Evolutionary conservation across 2,797 vertebrate species (phyloP).

Genomic region (Hylomyscus alleni): DNA sequence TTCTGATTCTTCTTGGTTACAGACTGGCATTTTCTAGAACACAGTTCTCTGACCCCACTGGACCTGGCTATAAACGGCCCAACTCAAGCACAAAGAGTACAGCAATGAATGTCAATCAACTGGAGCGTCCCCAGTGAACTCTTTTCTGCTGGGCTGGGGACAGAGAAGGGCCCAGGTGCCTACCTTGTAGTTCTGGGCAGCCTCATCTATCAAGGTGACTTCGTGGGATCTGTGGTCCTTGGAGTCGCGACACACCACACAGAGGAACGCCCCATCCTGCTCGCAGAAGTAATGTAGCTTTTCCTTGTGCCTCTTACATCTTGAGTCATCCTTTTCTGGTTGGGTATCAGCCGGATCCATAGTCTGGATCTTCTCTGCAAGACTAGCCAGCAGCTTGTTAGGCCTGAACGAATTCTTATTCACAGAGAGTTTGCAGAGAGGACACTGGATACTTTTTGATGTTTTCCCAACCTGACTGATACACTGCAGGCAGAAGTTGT

Average conservation of each 20-base stretch:
- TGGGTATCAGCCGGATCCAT: neutral
- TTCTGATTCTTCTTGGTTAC: neutral
- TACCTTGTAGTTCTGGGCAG: conserved; percentile 49
- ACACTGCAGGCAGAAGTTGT: conserved; percentile 48
- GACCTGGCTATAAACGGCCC: neutral
- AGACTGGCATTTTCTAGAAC: neutral
- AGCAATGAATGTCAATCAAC: neutral
- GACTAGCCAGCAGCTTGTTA: neutral
- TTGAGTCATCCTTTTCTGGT: neutral
- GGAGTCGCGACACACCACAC: neutral
- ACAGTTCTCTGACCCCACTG: neutral
- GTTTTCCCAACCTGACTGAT: neutral
- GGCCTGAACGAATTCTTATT: neutral
- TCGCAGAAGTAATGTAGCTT: conserved; percentile 60
- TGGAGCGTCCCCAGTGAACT: neutral
- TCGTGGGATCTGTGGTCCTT: neutral
- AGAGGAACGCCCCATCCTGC: neutral
- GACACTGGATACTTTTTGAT: neutral
- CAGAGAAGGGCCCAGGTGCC: neutral
- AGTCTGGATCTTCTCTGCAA: conserved; percentile 7
- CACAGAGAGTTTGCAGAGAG: neutral
- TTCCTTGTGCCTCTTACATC: neutral
- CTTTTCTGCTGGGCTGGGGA: neutral
- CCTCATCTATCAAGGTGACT: neutral
- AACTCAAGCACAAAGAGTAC: neutral